Percentiles rank a stretch among this genome's conserved stretches.
Evolutionary conservation across 1,140 invertebrate species (phyloP).

Genomic region (Amphibalanus amphitrite): DNA sequence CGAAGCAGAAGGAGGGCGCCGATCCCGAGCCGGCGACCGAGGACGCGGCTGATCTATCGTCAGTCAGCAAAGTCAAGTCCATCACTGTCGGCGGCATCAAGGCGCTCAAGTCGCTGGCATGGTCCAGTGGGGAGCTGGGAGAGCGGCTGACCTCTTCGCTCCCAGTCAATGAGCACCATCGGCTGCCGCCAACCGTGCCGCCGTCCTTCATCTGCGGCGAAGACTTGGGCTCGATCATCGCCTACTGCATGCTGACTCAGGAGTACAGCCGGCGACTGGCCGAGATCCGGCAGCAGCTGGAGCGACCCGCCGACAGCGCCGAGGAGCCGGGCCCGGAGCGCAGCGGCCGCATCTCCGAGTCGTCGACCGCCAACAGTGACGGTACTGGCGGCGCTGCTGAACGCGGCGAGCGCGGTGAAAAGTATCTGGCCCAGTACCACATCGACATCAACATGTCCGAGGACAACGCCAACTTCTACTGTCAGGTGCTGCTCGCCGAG

Average conservation of each 20-base stretch:
- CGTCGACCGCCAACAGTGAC: background rate
- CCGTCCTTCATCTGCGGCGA: background rate
- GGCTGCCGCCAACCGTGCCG: background rate
- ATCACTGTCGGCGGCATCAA: background rate
- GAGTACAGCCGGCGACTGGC: background rate
- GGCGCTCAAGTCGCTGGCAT: background rate
- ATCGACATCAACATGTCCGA: slow-evolving; percentile 64
- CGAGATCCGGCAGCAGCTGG: background rate
- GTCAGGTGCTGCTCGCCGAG: slow-evolving; percentile 66
- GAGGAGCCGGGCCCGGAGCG: background rate
- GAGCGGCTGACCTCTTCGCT: background rate
- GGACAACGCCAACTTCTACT: slow-evolving; percentile 54
- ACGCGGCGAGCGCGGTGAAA: slow-evolving; percentile 11
- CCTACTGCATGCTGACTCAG: background rate
- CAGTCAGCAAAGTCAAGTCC: background rate
- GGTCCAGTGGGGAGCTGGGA: background rate
- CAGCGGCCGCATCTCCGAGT: background rate
- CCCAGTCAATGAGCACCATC: background rate
- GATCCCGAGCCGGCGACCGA: background rate
- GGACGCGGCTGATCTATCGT: background rate
- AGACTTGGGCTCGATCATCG: background rate
- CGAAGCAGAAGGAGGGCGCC: background rate
- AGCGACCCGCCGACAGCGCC: background rate
- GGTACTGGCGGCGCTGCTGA: slow-evolving; percentile 6
- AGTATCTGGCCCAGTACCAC: slow-evolving; percentile 25